A percentile compares a stretch with the other conserved stretches of the same genome.
These are phyloP conservation scores for Corythoichthys intestinalis DNA, from an alignment of 2,113 vertebrate species.

Conservation along the genomic window DNA sequence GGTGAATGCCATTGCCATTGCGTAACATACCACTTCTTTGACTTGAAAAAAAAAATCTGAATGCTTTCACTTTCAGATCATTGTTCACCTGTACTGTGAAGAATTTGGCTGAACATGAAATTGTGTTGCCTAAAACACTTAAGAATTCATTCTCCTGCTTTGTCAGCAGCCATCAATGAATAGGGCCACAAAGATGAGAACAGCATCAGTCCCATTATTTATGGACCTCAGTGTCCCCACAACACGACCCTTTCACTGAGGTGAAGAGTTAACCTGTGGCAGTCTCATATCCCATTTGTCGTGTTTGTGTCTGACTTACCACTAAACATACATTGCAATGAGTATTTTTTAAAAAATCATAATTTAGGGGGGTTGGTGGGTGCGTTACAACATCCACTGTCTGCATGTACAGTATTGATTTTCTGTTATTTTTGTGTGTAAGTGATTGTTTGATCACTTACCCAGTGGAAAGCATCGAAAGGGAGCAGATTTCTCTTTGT, in stretches of 20 bases:
- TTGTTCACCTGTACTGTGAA: too few relatives aligned
- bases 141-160: background rate
- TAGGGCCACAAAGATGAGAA: too few relatives aligned
- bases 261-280: background rate
- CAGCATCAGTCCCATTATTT: too few relatives aligned
- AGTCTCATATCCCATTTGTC: background rate
- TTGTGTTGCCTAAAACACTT: too few relatives aligned
- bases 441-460: conserved; percentile 18
- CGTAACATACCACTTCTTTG: too few relatives aligned
- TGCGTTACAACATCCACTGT: background rate
- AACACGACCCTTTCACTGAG: background rate
- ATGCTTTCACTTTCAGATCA: too few relatives aligned
- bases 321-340: conserved; percentile 31
- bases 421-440: background rate
- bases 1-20: too few relatives aligned
- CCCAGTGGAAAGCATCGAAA: background rate
- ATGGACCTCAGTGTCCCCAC: background rate
- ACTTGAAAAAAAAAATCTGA: too few relatives aligned
- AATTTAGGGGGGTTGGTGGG: background rate
- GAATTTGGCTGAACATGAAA: too few relatives aligned
- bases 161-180: too few relatives aligned
- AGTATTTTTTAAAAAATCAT: background rate
- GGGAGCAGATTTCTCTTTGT: background rate
- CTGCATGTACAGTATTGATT: background rate
- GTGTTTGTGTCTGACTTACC: conserved; percentile 38